Base-by-base conservation (phyloP, 1,140 invertebrate genomes). In the Caenorhabditis briggsae region DNA sequence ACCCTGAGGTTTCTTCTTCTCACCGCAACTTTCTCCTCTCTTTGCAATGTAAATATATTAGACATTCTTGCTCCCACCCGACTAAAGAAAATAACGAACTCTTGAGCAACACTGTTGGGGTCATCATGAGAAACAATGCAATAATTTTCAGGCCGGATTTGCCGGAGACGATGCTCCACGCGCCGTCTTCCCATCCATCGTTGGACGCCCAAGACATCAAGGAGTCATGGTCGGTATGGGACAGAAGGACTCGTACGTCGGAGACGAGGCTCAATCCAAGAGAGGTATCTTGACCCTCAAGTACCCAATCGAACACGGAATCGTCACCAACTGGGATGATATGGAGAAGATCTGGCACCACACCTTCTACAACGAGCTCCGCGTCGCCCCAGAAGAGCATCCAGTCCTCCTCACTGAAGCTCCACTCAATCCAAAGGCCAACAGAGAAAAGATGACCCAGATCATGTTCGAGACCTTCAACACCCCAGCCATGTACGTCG, bases 201-300 rank as follows among this genome's bases (percentile, higher is more conserved):
- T 95, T 58, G 94, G 94, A 85, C 92, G 94, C 82, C 94, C 94
- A 64, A 91, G 94, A 70, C 94, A 95, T 92, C 94, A 95, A 92
- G 94, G 96, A 92, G 96, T 98, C 90, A 98, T 98, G 97, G 96
- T 98, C 89, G 97, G 97, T 93, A 98, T 98, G 97, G 97, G 97
- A 91, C 96, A 98, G 93, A 98, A 94, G 89, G 97, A 98, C 94
- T 96, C 95, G 70, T 98, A 98, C 93, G 97, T 98, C 84, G 97
- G 97, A 90, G 97, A 98, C 93, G 97, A 98, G 94, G 97, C 97
- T 92, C 97, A 98, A 94, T 96, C 95, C 93, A 98, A 98, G 94
- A 95, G 97, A 84, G 90, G 90, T 95, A 96, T 94, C 88, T 91
- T 94, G 23, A 93, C 93, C 82, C 89, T 94, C 50, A 94, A 94